These are phyloP conservation scores for Brenthis ino DNA, from an alignment of 2,888 invertebrate genomes.

Conservation along the genomic window DNA sequence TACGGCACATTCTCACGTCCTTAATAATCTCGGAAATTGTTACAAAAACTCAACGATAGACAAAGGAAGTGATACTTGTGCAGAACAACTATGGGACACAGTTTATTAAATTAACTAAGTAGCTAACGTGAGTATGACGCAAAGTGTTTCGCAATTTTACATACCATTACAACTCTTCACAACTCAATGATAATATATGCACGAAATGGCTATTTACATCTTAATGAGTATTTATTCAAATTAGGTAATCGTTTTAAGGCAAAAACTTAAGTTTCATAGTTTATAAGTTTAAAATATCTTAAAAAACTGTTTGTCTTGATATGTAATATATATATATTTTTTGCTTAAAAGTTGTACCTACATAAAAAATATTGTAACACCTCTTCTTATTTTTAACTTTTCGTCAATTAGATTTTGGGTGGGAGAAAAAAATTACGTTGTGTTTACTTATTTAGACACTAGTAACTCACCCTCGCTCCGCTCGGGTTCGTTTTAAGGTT, in stretches of 20 bases:
- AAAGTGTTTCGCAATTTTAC: constrained; percentile 32
- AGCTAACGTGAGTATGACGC: constrained; percentile 29
- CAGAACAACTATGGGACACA: constrained; percentile 62
- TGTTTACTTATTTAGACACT: too few relatives aligned
- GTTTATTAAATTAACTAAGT: constrained; percentile 44
- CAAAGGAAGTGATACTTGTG: constrained; percentile 71
- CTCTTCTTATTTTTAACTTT: too few relatives aligned
- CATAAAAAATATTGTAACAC: too few relatives aligned
- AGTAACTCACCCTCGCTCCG: too few relatives aligned
- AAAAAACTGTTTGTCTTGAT: background rate
- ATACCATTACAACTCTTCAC: constrained; percentile 25
- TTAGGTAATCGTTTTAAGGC: constrained; percentile 28
- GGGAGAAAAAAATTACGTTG: too few relatives aligned
- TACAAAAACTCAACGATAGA: constrained; percentile 74
- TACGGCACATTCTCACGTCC: constrained; percentile 71
- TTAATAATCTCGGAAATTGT: constrained; percentile 77
- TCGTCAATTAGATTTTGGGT: too few relatives aligned
- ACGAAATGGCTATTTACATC: constrained; percentile 35
- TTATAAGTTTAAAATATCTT: background rate
- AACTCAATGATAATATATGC: constrained; percentile 27
- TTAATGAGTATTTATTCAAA: constrained; percentile 35
- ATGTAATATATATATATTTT: background rate
- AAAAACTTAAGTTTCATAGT: background rate
- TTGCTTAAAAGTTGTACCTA: too few relatives aligned
- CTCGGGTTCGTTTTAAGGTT: too few relatives aligned